phyloP scores from a whole-genome alignment of 2,888 invertebrate genomes.

The Agrotis ipsilon region DNA sequence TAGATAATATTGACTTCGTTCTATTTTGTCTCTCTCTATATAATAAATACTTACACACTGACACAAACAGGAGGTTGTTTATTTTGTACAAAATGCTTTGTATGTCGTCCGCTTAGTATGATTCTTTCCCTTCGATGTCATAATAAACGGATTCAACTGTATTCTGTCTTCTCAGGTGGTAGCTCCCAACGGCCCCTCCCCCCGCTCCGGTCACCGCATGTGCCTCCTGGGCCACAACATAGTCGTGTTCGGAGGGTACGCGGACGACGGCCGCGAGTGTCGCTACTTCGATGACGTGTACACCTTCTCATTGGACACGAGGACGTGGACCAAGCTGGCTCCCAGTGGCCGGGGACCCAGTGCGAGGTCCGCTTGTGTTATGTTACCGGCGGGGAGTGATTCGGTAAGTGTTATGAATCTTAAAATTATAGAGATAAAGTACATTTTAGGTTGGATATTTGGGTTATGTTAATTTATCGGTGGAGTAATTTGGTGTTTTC shows the following conservation, averaged over 20 bases:
- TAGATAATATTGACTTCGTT: no score
- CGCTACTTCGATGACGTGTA: constrained; percentile 97
- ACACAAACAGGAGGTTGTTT: no score
- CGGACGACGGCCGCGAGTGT: constrained; percentile 96
- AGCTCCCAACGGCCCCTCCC: constrained; percentile 93
- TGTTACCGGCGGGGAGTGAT: constrained; percentile 91
- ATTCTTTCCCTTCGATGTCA: no score
- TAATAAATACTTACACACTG: no score
- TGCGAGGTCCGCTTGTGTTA: constrained; percentile 95
- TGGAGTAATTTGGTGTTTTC: no score
- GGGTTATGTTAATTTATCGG: no score
- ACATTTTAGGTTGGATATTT: not conserved
- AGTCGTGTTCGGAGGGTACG: constrained; percentile 97
- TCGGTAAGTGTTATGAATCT: constrained; percentile 73
- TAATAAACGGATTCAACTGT: no score
- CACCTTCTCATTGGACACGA: constrained; percentile 95
- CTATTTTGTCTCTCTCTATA: no score
- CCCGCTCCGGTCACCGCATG: constrained; percentile 96
- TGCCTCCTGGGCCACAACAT: constrained; percentile 94
- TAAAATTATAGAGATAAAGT: not conserved
- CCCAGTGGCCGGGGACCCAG: constrained; percentile 93
- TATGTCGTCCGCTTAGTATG: no score
- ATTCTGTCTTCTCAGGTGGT: constrained; percentile 69
- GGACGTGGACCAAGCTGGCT: constrained; percentile 94
- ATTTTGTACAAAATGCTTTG: no score